These are phyloP conservation scores for Hyperoplus immaculatus DNA, from an alignment of 2,797 vertebrate genomes.

Conservation along the genomic window DNA sequence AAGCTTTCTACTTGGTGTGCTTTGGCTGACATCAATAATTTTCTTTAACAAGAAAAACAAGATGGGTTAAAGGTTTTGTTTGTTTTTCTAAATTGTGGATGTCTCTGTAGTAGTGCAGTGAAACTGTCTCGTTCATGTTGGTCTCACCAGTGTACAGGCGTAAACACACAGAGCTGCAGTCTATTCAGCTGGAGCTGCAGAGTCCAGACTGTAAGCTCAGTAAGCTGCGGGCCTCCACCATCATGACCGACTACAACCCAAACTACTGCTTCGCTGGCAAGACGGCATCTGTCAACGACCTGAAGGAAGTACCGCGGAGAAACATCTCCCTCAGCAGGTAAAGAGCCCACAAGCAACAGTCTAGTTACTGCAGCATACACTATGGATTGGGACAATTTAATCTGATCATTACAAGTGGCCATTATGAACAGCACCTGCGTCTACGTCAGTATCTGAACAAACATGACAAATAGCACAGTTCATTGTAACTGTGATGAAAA, in stretches of 20 bases:
- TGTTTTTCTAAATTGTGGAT: conserved; percentile 33
- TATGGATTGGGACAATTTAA: not conserved
- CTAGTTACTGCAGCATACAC: no score
- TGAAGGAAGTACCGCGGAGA: conserved; percentile 96
- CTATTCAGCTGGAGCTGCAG: conserved; percentile 98
- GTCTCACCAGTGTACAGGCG: conserved; percentile 91
- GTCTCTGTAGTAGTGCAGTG: conserved; percentile 28
- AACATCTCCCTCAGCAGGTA: conserved; percentile 97
- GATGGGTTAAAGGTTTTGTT: conserved; percentile 38
- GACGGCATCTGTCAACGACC: conserved; percentile 95
- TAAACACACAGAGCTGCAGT: conserved; percentile 98
- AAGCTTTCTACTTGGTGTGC: conserved; percentile 35
- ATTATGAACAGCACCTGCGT: not conserved
- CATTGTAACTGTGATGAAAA: conserved; percentile 12
- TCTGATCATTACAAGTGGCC: not conserved
- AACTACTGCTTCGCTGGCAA: conserved; percentile 99
- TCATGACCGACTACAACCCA: conserved; percentile 99
- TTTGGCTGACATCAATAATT: conserved; percentile 44
- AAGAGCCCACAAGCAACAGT: conserved; percentile 6
- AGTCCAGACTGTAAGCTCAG: conserved; percentile 99
- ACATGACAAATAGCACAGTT: not conserved
- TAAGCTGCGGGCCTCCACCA: conserved; percentile 97
- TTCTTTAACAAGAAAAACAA: conserved; percentile 16
- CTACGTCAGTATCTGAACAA: not conserved
- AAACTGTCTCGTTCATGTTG: conserved; percentile 23